These are phyloP conservation scores for Steinernema khuongi DNA, from an alignment of 1,140 invertebrate species.

Conservation along the genomic window DNA sequence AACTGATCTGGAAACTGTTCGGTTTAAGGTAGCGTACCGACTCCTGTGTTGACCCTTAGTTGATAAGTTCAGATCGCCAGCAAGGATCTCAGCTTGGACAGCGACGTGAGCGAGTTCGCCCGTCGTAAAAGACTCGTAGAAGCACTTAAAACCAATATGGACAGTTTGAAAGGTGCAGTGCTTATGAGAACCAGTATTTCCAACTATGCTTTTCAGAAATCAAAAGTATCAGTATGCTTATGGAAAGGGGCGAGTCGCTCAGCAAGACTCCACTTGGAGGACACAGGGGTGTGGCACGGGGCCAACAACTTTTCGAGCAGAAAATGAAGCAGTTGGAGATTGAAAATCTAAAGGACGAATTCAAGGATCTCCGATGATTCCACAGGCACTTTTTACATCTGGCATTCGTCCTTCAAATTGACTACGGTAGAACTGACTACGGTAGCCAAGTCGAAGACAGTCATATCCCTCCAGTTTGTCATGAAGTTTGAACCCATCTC, in stretches of 20 bases:
- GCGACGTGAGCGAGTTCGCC: conserved; percentile 1
- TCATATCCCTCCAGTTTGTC: no score
- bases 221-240: background rate
- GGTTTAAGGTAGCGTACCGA: background rate
- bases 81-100: background rate
- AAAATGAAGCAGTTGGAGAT: background rate
- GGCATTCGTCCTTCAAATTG: no score
- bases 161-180: background rate
- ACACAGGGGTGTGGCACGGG: background rate
- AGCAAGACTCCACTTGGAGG: background rate
- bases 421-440: no score
- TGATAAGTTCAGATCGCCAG: background rate
- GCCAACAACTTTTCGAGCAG: background rate
- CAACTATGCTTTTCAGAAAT: no score
- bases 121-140: background rate
- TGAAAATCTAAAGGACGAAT: background rate
- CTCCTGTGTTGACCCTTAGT: background rate
- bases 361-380: background rate
- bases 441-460: no score
- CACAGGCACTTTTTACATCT: no score
- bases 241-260: background rate
- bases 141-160: background rate
- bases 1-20: background rate
- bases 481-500: no score
- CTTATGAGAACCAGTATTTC: no score